Conservation (phyloP, 35 echinoderm and acorn worm species). For the Holothuria glaberrima region DNA sequence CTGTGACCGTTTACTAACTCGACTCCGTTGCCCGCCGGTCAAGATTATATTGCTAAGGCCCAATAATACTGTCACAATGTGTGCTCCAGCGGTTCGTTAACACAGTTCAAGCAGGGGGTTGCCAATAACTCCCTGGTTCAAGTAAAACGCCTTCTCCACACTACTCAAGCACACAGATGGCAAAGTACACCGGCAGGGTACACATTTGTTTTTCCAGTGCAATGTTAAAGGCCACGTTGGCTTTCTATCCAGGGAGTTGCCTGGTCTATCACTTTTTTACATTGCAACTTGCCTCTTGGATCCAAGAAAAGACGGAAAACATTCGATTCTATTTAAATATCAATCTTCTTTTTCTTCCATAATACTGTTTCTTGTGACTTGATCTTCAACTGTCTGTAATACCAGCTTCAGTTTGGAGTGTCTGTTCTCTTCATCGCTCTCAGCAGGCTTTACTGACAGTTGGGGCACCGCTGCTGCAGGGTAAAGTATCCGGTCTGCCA, state of each 20-base stretch:
- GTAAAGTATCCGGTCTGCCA: slow-evolving; percentile 54
- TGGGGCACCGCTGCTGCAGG: slow-evolving; percentile 48
- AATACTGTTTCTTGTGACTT: slow-evolving; percentile 27
- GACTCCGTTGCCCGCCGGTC: too few species aligned
- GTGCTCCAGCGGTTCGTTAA: too few species aligned
- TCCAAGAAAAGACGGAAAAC: not conserved
- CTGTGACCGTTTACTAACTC: too few species aligned
- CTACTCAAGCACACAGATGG: too few species aligned
- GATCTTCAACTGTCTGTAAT: not conserved
- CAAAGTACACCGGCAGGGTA: too few species aligned
- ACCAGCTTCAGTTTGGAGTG: not conserved
- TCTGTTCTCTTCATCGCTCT: not conserved
- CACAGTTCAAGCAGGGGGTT: too few species aligned
- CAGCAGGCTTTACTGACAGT: slow-evolving; percentile 57
- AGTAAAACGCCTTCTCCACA: too few species aligned
- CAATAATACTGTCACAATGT: too few species aligned
- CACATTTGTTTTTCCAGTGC: too few species aligned
- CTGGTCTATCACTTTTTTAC: not conserved
- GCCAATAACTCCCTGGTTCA: too few species aligned
- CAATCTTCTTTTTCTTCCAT: not conserved
- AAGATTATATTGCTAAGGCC: too few species aligned
- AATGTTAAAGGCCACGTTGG: not conserved
- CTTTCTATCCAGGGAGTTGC: too few species aligned
- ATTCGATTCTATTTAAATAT: not conserved
- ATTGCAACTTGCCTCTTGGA: not conserved